Conservation (phyloP, 23 tunicate species). For the Ascidia mentula region DNA sequence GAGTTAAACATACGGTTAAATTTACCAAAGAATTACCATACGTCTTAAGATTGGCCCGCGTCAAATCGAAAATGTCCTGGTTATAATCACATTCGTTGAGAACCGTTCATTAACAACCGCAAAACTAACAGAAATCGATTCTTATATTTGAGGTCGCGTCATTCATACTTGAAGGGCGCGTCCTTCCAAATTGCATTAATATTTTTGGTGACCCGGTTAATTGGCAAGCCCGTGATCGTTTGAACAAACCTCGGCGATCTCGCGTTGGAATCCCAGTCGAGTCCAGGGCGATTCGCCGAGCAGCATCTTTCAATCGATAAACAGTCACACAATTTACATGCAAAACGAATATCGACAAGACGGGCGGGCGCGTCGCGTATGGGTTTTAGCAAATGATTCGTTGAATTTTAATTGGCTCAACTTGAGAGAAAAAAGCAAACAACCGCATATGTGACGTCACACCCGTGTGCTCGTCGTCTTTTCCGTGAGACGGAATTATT, state of each 20-base stretch:
- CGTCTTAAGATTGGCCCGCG: too few species aligned
- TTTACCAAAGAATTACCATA: too few species aligned
- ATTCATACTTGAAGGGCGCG: too few species aligned
- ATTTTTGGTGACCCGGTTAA: background rate
- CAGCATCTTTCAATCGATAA: background rate
- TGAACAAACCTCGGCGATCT: constrained; percentile 7
- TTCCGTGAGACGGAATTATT: too few species aligned
- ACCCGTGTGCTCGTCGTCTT: too few species aligned
- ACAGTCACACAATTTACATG: background rate
- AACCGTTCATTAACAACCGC: too few species aligned
- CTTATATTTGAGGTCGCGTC: background rate
- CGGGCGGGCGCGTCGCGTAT: too few species aligned
- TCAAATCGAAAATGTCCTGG: too few species aligned
- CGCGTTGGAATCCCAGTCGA: background rate
- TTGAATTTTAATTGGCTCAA: background rate
- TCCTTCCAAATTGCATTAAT: background rate
- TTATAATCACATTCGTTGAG: too few species aligned
- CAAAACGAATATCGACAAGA: background rate
- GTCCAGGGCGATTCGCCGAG: background rate
- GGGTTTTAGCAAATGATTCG: background rate
- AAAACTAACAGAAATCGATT: background rate
- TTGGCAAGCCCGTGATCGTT: background rate
- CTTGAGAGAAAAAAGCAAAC: background rate
- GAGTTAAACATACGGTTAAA: too few species aligned
- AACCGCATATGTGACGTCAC: background rate